Conservation (phyloP, 2,113 vertebrate genomes). For the Oceanodroma tethys region DNA sequence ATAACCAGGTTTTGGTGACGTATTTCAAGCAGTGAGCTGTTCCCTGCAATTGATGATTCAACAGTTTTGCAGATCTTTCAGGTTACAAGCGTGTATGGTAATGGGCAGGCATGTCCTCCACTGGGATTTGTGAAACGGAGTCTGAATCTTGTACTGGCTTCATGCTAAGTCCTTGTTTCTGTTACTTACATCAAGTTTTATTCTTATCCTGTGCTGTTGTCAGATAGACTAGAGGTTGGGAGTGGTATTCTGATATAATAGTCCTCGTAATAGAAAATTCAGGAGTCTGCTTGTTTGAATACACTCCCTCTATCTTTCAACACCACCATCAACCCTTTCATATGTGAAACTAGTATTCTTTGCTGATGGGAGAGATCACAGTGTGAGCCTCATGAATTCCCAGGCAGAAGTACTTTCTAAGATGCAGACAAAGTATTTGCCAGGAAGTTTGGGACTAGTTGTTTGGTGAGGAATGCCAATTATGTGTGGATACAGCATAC, state of each 20-base stretch:
- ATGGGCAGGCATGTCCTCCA: background rate
- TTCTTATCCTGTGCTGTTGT: background rate
- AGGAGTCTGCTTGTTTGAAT: conserved; percentile 19
- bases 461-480: background rate
- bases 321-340: background rate
- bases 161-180: background rate
- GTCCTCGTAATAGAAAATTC: background rate
- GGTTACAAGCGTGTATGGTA: background rate
- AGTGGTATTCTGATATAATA: background rate
- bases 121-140: accelerated
- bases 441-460: background rate
- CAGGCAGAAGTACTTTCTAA: background rate
- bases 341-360: background rate
- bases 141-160: background rate
- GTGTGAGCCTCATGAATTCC: background rate
- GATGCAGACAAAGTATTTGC: background rate
- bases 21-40: background rate
- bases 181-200: background rate
- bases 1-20: background rate
- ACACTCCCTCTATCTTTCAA: conserved; percentile 51
- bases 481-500: background rate
- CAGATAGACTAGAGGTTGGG: background rate
- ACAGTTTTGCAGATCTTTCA: background rate
- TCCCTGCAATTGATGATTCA: background rate
- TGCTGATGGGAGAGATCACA: conserved; percentile 6